A percentile compares a stretch with the other conserved stretches of the same genome.
phyloP scores from a whole-genome alignment of 2,888 invertebrate genomes.

The Zelleria hepariella region DNA sequence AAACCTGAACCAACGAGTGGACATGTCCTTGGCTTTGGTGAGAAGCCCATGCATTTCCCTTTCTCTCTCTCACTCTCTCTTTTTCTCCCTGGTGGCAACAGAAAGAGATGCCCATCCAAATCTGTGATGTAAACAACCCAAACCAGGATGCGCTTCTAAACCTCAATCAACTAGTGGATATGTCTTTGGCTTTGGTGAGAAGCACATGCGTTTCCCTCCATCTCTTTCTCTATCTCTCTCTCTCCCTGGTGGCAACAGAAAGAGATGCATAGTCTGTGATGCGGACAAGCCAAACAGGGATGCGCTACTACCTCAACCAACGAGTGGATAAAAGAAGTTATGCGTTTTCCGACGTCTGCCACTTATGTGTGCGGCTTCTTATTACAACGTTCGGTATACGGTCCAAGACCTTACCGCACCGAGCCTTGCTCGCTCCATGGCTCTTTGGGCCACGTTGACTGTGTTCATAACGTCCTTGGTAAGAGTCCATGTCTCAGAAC shows the following conservation, averaged over 20 bases:
- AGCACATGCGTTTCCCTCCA: too few species aligned
- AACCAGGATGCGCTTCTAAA: constrained; percentile 31
- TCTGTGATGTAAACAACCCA: constrained; percentile 29
- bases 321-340: constrained; percentile 25
- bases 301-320: constrained; percentile 32
- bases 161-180: constrained; percentile 34
- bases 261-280: constrained; percentile 35
- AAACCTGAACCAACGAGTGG: constrained; percentile 34
- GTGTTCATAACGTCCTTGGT: too few species aligned
- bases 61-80: too few species aligned
- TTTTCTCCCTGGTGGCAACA: constrained; percentile 9
- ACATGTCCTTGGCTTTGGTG: constrained; percentile 44
- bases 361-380: too few species aligned
- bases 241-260: constrained; percentile 19
- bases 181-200: constrained; percentile 40
- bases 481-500: too few species aligned
- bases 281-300: constrained; percentile 25
- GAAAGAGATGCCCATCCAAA: constrained; percentile 33
- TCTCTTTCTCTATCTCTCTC: too few species aligned
- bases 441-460: too few species aligned
- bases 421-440: too few species aligned
- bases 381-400: too few species aligned
- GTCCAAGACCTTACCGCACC: too few species aligned
- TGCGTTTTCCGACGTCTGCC: too few species aligned
- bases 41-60: constrained; percentile 7